Evolutionary conservation across 2,113 vertebrate genomes (phyloP).

Genomic region (Pangasianodon hypophthalmus): DNA sequence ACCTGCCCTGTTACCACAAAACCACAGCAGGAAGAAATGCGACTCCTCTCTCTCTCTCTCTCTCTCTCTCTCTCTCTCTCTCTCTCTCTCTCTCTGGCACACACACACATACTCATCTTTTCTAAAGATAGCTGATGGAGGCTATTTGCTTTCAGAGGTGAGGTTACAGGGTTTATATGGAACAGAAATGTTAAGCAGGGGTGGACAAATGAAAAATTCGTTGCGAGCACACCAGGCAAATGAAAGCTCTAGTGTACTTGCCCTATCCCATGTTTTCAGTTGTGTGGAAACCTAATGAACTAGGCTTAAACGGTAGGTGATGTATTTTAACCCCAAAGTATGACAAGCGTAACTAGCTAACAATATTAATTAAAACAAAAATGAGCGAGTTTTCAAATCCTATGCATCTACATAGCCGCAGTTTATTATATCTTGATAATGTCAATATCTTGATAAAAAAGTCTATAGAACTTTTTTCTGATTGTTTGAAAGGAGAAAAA

Average conservation of each 20-base stretch:
- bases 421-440: not conserved
- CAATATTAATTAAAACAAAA: not conserved
- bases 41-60: constrained; percentile 36
- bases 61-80: constrained; percentile 22
- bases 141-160: constrained; percentile 39
- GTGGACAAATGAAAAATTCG: constrained; percentile 11
- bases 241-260: not conserved
- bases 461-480: not conserved
- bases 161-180: constrained; percentile 38
- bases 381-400: not conserved
- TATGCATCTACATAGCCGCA: not conserved
- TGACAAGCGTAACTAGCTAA: not conserved
- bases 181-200: constrained; percentile 23
- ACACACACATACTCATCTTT: constrained; percentile 36
- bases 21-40: constrained; percentile 54
- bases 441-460: not conserved
- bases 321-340: not conserved
- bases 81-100: constrained; percentile 3
- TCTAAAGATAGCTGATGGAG: constrained; percentile 45
- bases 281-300: not conserved
- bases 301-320: not conserved
- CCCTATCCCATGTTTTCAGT: not conserved
- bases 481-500: not conserved
- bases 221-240: constrained; percentile 3
- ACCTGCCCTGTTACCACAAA: constrained; percentile 49